Percentiles rank a stretch among this genome's conserved stretches.
Conservation (phyloP, 2,888 invertebrate species). For the Sarcophaga caerulescens region DNA sequence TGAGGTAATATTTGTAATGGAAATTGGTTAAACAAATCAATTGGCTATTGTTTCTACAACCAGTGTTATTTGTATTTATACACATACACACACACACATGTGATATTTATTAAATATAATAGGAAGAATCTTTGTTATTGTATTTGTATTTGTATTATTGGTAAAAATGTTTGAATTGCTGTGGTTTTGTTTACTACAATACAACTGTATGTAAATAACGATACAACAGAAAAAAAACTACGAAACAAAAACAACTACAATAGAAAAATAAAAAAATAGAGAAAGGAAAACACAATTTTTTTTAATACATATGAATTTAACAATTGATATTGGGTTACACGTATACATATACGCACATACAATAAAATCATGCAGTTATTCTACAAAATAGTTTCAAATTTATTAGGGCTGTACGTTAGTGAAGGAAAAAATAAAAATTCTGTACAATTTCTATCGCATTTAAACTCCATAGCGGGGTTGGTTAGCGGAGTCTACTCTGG, state of each 20-base stretch:
- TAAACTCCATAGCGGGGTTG: too few relatives aligned
- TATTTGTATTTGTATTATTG: slow-evolving; percentile 43
- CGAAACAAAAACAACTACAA: not conserved
- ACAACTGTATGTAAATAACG: slow-evolving; percentile 57
- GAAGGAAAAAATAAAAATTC: not conserved
- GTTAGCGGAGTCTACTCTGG: too few relatives aligned
- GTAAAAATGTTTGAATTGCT: slow-evolving; percentile 60
- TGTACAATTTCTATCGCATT: not conserved
- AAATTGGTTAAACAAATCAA: slow-evolving; percentile 65
- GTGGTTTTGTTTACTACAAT: slow-evolving; percentile 64
- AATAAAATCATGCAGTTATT: not conserved
- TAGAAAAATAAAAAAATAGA: slow-evolving; percentile 37
- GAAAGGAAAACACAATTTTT: too few relatives aligned
- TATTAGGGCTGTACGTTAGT: not conserved
- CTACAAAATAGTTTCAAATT: not conserved
- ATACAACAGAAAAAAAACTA: slow-evolving; percentile 41
- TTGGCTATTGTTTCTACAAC: slow-evolving; percentile 38
- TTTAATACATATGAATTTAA: slow-evolving; percentile 15
- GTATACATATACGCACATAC: too few relatives aligned
- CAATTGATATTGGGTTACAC: not conserved
- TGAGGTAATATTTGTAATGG: slow-evolving; percentile 51
- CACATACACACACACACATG: not conserved
- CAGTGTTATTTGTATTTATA: slow-evolving; percentile 14
- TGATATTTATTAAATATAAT: slow-evolving; percentile 38
- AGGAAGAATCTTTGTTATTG: not conserved